A percentile compares a stretch with the other conserved stretches of the same genome.
phyloP scores from a whole-genome alignment of 2,797 vertebrate species.

The Limnodromus scolopaceus region DNA sequence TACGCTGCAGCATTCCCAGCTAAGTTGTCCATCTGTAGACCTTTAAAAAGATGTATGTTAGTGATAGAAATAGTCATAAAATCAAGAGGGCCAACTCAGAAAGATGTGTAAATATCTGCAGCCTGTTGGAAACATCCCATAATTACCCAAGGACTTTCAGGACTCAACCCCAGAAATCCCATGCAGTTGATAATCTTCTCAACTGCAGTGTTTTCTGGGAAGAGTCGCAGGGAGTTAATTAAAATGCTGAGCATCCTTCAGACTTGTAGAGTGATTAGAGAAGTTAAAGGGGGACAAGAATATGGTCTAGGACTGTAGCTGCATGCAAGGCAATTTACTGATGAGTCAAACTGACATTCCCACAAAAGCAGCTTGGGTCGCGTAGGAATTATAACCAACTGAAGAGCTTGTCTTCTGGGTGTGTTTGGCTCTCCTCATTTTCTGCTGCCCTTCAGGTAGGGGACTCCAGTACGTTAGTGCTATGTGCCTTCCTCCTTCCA shows the following conservation, averaged over 20 bases:
- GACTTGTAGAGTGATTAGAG: background rate
- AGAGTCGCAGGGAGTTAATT: background rate
- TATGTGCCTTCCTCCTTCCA: background rate
- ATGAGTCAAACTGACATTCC: background rate
- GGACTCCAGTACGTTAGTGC: background rate
- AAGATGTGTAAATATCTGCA: background rate
- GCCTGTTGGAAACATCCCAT: background rate
- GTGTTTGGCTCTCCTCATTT: background rate
- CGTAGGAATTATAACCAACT: background rate
- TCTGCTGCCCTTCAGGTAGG: background rate
- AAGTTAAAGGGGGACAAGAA: background rate
- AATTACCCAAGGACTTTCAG: background rate
- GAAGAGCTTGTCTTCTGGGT: background rate
- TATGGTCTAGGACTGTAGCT: background rate
- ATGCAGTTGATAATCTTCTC: background rate
- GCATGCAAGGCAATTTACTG: background rate
- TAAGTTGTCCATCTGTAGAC: background rate
- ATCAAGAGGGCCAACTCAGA: background rate
- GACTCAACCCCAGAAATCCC: background rate
- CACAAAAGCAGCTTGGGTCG: background rate
- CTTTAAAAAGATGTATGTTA: background rate
- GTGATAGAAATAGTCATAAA: background rate
- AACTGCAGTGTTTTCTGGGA: background rate
- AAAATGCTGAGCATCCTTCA: background rate
- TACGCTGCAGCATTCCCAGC: background rate